These are phyloP conservation scores for Vireo altiloquus DNA, from an alignment of 2,113 vertebrate species.

Conservation along the genomic window DNA sequence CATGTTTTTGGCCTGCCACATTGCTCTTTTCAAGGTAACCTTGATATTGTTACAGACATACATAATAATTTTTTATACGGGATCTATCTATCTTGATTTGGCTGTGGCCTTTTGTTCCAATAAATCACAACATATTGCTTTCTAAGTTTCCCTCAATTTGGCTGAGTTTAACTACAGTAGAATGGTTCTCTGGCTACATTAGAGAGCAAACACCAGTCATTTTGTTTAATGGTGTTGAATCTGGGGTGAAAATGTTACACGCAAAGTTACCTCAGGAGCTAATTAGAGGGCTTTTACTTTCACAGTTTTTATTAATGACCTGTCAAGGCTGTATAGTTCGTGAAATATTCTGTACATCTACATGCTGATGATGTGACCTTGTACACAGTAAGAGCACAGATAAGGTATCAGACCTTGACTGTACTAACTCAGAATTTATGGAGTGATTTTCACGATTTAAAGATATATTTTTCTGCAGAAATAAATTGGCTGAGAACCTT, in stretches of 20 bases:
- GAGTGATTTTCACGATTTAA: constrained; percentile 54
- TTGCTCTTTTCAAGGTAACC: constrained; percentile 74
- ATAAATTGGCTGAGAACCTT: constrained; percentile 10
- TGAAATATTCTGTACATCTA: constrained; percentile 68
- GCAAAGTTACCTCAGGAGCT: constrained; percentile 75
- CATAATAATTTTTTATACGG: constrained; percentile 67
- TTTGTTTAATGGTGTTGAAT: constrained; percentile 79
- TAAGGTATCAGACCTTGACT: constrained; percentile 63
- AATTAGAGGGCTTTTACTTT: constrained; percentile 78
- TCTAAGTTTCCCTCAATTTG: constrained; percentile 68
- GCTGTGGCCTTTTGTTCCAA: constrained; percentile 70
- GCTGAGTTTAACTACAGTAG: constrained; percentile 67
- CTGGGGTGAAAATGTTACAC: constrained; percentile 77
- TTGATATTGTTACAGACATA: constrained; percentile 71
- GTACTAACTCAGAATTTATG: constrained; percentile 59
- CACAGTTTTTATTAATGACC: constrained; percentile 77
- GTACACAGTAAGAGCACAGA: constrained; percentile 60
- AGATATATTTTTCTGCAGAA: constrained; percentile 45
- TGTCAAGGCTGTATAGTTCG: constrained; percentile 64
- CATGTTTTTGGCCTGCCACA: constrained; percentile 37
- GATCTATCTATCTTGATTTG: constrained; percentile 72
- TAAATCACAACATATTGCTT: constrained; percentile 74
- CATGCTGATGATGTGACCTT: constrained; percentile 69
- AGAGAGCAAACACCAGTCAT: constrained; percentile 71
- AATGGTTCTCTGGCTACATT: constrained; percentile 65